Evolutionary conservation across 2,888 invertebrate genomes (phyloP), one percentile per base, ranked within the genome.

Genomic region (Suillia variegata): DNA sequence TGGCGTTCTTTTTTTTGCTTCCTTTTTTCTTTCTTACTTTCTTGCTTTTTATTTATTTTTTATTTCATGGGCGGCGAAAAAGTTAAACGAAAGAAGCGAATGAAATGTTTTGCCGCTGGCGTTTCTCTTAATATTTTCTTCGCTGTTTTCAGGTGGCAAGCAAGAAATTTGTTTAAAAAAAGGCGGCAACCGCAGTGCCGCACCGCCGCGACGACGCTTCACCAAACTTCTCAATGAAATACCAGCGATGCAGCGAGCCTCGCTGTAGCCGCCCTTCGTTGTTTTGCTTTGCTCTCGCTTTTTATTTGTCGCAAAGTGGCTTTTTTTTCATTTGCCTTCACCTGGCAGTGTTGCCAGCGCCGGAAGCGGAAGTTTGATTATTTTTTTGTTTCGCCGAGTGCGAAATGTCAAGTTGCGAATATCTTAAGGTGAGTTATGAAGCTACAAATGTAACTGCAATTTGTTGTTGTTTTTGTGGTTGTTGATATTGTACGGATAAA

Each of bases 301-400:
- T n/a, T n/a, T n/a, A n/a, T n/a, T n/a, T n/a, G n/a, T 31, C 12
- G 31, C 31, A 31, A 31, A 31, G 12, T 31, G 31, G 12, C 6
- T 31, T 31, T 31, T 12, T 31, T 31, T 31, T 31, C 12, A 38
- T n/a, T n/a, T n/a, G 38, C 38, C 54, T 24, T 10, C 53, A 13
- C 26, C 21, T n/a, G n/a, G n/a, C n/a, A n/a, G n/a, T n/a, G n/a
- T n/a, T n/a, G 21, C 42, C 33, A 10, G 13, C 13, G 22, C 26
- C 51, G 33, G 52, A 34, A 52, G 21, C 34, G 52, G 52, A 52
- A 34, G 20, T 34, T 52, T 52, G 52, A 52, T 52, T 34, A 52
- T 34, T 34, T 33, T 18, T 52, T n/a, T 20, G 10, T 26, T 31
- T 22, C 18, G 20, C 6, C 52, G 34, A 15, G 52, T 18, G 52